Percentiles rank a stretch among this genome's conserved stretches.
Conservation (phyloP, 2,797 vertebrate genomes). For the Enteromius unitaeniatus region DNA sequence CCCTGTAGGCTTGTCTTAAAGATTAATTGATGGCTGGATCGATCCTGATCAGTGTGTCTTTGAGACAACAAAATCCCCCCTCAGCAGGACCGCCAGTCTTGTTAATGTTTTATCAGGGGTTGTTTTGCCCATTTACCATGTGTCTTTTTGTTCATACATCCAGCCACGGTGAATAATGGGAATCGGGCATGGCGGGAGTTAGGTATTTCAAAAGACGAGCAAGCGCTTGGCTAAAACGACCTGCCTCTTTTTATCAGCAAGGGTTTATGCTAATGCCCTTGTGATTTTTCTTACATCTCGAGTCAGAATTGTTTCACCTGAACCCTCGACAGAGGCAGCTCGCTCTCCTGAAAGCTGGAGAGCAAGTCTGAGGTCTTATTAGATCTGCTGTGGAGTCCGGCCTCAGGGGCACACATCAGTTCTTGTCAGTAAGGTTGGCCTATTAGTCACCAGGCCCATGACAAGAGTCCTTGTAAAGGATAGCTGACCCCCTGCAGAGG, state of each 20-base stretch:
- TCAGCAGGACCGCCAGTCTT: constrained; percentile 68
- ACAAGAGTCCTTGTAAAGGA: constrained; percentile 78
- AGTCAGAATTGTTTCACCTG: constrained; percentile 48
- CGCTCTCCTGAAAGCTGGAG: constrained; percentile 33
- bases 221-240: constrained; percentile 34
- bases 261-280: constrained; percentile 47
- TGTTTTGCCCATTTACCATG: constrained; percentile 72
- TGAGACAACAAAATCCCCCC: constrained; percentile 61
- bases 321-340: constrained; percentile 22
- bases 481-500: constrained; percentile 75
- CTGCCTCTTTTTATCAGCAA: constrained; percentile 47
- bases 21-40: constrained; percentile 68
- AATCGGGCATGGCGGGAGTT: constrained; percentile 55
- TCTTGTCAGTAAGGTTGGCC: constrained; percentile 76
- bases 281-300: constrained; percentile 38
- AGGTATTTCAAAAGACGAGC: constrained; percentile 45
- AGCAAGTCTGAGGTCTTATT: constrained; percentile 65
- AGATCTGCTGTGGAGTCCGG: constrained; percentile 65
- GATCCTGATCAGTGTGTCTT: constrained; percentile 66
- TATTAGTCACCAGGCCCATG: constrained; percentile 82
- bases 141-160: constrained; percentile 72
- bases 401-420: constrained; percentile 79
- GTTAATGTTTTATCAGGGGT: constrained; percentile 79
- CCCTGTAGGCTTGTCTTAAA: constrained; percentile 62
- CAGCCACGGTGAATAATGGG: constrained; percentile 68